A percentile compares a stretch with the other conserved stretches of the same genome.
Evolutionary conservation across 92 coral and sea anemone species (phyloP).

Genomic region (Heliopora coerulea): DNA sequence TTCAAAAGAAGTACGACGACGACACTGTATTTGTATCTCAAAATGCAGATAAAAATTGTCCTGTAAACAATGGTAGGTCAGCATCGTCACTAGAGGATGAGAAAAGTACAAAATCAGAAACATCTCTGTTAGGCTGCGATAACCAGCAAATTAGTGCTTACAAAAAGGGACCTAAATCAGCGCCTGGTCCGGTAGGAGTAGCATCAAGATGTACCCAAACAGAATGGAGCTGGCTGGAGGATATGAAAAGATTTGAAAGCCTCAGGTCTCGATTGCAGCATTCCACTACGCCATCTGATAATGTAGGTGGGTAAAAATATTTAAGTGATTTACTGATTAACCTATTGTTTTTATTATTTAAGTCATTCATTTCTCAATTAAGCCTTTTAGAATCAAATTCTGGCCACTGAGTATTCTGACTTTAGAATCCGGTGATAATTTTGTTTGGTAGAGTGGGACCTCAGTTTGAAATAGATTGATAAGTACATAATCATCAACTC

Average conservation of each 20-base stretch:
- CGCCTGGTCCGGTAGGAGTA: conserved; percentile 50
- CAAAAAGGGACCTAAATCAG: conserved; percentile 49
- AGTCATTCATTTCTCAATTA: too few relatives aligned
- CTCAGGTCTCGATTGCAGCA: conserved; percentile 9
- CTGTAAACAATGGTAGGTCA: not conserved
- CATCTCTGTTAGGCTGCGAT: conserved; percentile 35
- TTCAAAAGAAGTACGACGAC: not conserved
- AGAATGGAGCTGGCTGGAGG: conserved; percentile 84
- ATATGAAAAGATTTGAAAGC: conserved; percentile 61
- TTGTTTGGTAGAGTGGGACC: too few relatives aligned
- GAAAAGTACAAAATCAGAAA: conserved; percentile 35
- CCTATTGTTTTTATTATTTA: too few relatives aligned
- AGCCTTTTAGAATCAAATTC: too few relatives aligned
- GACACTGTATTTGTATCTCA: not conserved
- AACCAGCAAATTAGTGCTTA: conserved; percentile 29
- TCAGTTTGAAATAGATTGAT: too few relatives aligned
- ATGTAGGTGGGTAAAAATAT: not conserved
- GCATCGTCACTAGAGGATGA: not conserved
- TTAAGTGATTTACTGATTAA: too few relatives aligned
- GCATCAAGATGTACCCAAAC: conserved; percentile 76
- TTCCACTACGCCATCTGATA: not conserved
- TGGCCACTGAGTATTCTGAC: too few relatives aligned
- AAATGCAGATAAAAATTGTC: conserved; percentile 15
- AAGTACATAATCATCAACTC: too few relatives aligned
- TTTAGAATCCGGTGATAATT: too few relatives aligned